phyloP scores from a whole-genome alignment of 2,888 invertebrate species.

The Eupelmus urozonus region DNA sequence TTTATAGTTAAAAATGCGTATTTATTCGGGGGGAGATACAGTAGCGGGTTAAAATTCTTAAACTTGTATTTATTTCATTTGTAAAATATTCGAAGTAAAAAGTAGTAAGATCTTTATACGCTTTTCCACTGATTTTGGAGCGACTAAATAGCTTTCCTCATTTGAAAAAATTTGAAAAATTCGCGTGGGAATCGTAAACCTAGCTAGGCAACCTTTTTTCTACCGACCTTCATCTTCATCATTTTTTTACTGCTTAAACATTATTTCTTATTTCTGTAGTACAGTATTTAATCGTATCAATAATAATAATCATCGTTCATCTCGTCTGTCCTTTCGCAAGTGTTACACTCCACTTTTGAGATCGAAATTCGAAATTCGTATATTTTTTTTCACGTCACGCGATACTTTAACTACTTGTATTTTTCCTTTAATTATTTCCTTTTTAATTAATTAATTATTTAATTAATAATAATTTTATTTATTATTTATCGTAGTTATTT shows the following conservation, averaged over 20 bases:
- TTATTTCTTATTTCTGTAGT: conserved; percentile 55
- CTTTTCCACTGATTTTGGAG: conserved; percentile 56
- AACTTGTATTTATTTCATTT: conserved; percentile 41
- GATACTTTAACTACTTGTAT: conserved; percentile 29
- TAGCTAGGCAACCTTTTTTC: conserved; percentile 66
- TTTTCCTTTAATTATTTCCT: conserved; percentile 29
- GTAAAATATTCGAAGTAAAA: conserved; percentile 56
- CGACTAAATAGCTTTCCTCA: conserved; percentile 53
- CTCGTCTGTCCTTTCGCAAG: conserved; percentile 40
- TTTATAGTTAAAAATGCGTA: conserved; percentile 48
- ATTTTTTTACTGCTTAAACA: conserved; percentile 47
- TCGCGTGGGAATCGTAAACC: conserved; percentile 59
- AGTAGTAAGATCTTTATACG: conserved; percentile 45
- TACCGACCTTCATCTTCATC: conserved; percentile 64
- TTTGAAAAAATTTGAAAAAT: conserved; percentile 58
- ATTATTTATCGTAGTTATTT: conserved; percentile 57
- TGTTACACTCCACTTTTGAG: conserved; percentile 56
- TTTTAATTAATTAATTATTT: conserved; percentile 47
- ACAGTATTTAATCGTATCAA: conserved; percentile 60
- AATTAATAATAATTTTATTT: conserved; percentile 54
- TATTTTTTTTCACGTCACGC: conserved; percentile 40
- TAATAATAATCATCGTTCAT: conserved; percentile 54
- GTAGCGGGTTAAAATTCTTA: conserved; percentile 51
- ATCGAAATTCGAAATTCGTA: conserved; percentile 60
- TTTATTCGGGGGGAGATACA: conserved; percentile 29